Percentiles rank a stretch among this genome's conserved stretches.
Conservation (phyloP, 2,113 vertebrate genomes). For the human (Homo sapiens) region DNA sequence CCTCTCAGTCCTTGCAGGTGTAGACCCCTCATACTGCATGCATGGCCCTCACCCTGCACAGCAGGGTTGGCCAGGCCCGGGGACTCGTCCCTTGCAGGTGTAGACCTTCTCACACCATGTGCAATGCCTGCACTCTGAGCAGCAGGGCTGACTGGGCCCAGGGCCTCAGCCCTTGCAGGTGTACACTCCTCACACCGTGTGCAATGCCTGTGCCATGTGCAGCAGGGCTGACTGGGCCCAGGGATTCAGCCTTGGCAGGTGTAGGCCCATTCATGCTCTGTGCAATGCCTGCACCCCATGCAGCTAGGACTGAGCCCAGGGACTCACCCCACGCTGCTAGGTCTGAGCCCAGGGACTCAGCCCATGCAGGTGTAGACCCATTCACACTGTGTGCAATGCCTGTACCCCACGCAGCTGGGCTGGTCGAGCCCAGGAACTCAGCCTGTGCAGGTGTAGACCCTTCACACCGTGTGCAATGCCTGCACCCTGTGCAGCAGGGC, state of each 20-base stretch:
- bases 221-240: constrained; percentile 83
- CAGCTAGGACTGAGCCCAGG: background rate
- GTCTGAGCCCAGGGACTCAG: constrained; percentile 65
- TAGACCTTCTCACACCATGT: constrained; percentile 94
- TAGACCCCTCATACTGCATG: constrained; percentile 96
- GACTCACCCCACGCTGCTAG: too few relatives aligned
- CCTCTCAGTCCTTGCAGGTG: constrained; percentile 92
- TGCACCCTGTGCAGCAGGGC: constrained; percentile 88
- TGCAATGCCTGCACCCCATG: constrained; percentile 52
- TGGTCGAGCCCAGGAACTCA: constrained; percentile 67
- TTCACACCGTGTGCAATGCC: constrained; percentile 94
- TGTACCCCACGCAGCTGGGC: constrained; percentile 94
- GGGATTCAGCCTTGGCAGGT: constrained; percentile 91
- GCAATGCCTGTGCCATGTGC: constrained; percentile 97
- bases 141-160: background rate
- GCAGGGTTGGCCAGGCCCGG: constrained; percentile 75
- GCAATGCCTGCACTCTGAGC: constrained; percentile 94
- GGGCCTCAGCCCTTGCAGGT: constrained; percentile 93
- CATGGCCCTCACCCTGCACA: constrained; percentile 97
- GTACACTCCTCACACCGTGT: constrained; percentile 97
- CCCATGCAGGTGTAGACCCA: constrained; percentile 96
- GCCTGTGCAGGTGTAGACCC: constrained; percentile 93
- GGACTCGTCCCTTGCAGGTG: constrained; percentile 90
- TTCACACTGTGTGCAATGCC: constrained; percentile 95
- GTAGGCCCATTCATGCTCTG: constrained; percentile 90